Evolutionary conservation across 2,888 invertebrate species (phyloP).

Genomic region (Hyles lineata): DNA sequence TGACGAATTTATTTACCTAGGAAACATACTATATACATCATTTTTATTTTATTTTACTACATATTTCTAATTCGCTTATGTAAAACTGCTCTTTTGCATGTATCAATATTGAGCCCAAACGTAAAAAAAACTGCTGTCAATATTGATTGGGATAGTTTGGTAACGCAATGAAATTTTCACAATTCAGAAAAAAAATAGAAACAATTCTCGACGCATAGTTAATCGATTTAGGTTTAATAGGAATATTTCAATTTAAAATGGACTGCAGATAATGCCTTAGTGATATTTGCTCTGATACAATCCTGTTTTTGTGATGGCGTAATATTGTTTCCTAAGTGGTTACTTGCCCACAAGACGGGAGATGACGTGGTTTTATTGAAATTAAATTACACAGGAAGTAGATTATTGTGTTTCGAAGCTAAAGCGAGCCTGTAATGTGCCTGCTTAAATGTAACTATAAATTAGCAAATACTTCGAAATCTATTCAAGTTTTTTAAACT

Average conservation of each 20-base stretch:
- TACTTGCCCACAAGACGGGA: background rate
- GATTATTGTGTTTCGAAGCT: background rate
- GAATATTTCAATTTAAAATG: background rate
- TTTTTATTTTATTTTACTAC: background rate
- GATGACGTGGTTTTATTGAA: background rate
- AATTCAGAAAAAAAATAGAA: no score
- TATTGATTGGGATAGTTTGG: background rate
- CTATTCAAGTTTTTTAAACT: no score
- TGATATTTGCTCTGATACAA: slow-evolving; percentile 3
- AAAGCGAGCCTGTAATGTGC: no score
- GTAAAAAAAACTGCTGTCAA: background rate
- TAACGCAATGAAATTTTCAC: background rate
- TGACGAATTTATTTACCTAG: slow-evolving; percentile 9
- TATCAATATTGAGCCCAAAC: no score
- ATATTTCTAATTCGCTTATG: background rate
- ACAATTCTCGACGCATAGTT: no score
- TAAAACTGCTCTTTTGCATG: background rate
- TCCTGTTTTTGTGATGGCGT: background rate
- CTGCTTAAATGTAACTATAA: no score
- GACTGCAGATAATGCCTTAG: background rate
- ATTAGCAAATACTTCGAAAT: no score
- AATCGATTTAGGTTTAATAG: background rate
- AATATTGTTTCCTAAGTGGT: background rate
- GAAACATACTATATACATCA: background rate
- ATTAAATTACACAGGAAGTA: background rate